Percentiles rank a stretch among this genome's conserved stretches.
Conservation (phyloP, 2,797 vertebrate species). For the Pseudochaenichthys georgianus region DNA sequence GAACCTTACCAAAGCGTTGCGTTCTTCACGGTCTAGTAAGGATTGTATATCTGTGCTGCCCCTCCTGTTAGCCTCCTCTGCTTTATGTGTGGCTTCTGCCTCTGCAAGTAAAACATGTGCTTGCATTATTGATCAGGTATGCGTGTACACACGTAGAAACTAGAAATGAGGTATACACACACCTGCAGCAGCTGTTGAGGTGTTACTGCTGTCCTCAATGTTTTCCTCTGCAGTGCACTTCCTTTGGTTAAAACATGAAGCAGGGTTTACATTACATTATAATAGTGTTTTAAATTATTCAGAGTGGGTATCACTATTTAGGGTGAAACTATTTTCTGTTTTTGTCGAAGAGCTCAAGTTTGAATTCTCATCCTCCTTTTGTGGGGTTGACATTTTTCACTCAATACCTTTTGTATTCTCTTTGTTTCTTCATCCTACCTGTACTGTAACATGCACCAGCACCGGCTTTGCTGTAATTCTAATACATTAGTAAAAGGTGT, state of each 20-base stretch:
- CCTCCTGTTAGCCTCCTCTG: slow-evolving; percentile 45
- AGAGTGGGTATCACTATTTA: background rate
- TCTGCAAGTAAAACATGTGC: slow-evolving; percentile 64
- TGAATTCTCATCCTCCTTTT: too few relatives aligned
- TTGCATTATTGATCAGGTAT: background rate
- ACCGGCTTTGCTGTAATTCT: background rate
- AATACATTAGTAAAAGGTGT: background rate
- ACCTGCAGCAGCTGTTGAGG: slow-evolving; percentile 60
- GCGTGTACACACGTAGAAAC: background rate
- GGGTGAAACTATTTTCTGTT: too few relatives aligned
- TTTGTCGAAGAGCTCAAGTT: too few relatives aligned
- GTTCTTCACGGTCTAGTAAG: slow-evolving; percentile 49
- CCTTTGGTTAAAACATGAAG: slow-evolving; percentile 69
- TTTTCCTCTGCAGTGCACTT: slow-evolving; percentile 64
- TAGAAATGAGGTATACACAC: slow-evolving; percentile 40
- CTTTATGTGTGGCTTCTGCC: slow-evolving; percentile 44
- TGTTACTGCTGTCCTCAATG: slow-evolving; percentile 43
- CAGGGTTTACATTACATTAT: slow-evolving; percentile 18
- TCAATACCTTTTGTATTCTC: too few relatives aligned
- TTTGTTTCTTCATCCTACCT: too few relatives aligned
- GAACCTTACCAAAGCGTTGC: slow-evolving; percentile 77
- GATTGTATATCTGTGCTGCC: slow-evolving; percentile 42
- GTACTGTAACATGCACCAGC: too few relatives aligned
- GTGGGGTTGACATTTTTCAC: too few relatives aligned
- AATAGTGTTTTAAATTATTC: background rate